A percentile compares a stretch with the other conserved stretches of the same genome.
phyloP scores from a whole-genome alignment of 1,140 invertebrate species.

The Bombus balteatus region DNA sequence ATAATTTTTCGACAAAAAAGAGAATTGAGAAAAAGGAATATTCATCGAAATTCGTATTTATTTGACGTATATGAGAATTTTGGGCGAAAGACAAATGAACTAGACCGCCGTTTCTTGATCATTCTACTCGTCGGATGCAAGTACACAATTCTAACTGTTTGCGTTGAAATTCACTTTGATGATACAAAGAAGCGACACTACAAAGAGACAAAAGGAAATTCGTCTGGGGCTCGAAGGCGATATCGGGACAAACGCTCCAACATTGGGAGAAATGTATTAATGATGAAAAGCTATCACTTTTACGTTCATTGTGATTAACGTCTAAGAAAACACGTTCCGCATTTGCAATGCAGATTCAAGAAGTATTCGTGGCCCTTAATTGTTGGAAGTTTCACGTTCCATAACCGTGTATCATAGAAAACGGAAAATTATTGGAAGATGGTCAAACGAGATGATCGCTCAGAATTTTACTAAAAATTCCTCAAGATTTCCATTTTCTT shows the following conservation, averaged over 20 bases:
- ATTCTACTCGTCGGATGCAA: not conserved
- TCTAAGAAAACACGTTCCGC: not conserved
- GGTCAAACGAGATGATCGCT: too few species aligned
- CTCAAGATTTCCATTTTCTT: too few species aligned
- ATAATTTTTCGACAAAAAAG: not conserved
- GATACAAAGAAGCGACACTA: constrained; percentile 2
- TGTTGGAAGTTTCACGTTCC: not conserved
- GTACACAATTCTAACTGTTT: not conserved
- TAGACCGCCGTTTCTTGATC: not conserved
- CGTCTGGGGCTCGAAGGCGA: not conserved
- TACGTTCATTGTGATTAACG: not conserved
- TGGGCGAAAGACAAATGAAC: not conserved
- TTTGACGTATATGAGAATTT: not conserved
- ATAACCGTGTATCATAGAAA: not conserved
- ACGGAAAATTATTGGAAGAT: not conserved
- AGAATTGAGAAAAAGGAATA: too few species aligned
- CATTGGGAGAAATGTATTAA: constrained; percentile 4
- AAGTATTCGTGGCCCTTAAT: not conserved
- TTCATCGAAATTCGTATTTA: not conserved
- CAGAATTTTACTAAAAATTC: too few species aligned
- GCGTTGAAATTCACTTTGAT: constrained; percentile 23
- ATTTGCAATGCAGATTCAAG: not conserved
- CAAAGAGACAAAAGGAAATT: constrained; percentile 17
- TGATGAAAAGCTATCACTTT: not conserved
- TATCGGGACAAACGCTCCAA: not conserved